Conservation (phyloP, 1,140 invertebrate genomes). For the Euwallacea fornicatus region DNA sequence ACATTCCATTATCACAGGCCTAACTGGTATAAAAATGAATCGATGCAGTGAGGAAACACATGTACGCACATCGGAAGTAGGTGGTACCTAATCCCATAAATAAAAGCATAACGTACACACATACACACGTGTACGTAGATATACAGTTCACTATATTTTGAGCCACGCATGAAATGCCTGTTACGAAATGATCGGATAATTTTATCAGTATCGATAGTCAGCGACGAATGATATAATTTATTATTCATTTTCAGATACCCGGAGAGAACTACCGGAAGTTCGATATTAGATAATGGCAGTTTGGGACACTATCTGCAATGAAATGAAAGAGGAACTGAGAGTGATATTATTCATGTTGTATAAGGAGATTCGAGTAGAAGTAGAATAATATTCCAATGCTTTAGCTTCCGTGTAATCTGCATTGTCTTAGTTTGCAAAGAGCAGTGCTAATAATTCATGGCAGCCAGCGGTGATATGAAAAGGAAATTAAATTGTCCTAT, state of each 20-base stretch:
- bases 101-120: slow-evolving; percentile 16
- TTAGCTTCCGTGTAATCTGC: too few species aligned
- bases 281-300: slow-evolving; percentile 31
- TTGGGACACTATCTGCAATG: slow-evolving; percentile 18
- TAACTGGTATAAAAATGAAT: too few species aligned
- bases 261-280: slow-evolving; percentile 17
- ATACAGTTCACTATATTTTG: too few species aligned
- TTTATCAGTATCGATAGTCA: slow-evolving; percentile 10
- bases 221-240: slow-evolving; percentile 26
- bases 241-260: slow-evolving; percentile 17
- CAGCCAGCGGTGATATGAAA: slow-evolving; percentile 17
- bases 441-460: slow-evolving; percentile 1
- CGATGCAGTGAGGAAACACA: slow-evolving; percentile 14
- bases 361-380: too few species aligned
- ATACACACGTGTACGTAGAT: neutral
- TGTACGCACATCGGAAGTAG: slow-evolving; percentile 26
- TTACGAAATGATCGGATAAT: too few species aligned
- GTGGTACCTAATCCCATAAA: slow-evolving; percentile 28
- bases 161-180: too few species aligned
- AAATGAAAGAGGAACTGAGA: slow-evolving; percentile 1
- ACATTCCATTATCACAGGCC: too few species aligned
- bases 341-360: too few species aligned
- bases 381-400: too few species aligned
- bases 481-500: slow-evolving; percentile 32
- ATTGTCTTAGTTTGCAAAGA: too few species aligned